phyloP scores from a whole-genome alignment of 2,113 vertebrate species.

The Leucopsar rothschildi region DNA sequence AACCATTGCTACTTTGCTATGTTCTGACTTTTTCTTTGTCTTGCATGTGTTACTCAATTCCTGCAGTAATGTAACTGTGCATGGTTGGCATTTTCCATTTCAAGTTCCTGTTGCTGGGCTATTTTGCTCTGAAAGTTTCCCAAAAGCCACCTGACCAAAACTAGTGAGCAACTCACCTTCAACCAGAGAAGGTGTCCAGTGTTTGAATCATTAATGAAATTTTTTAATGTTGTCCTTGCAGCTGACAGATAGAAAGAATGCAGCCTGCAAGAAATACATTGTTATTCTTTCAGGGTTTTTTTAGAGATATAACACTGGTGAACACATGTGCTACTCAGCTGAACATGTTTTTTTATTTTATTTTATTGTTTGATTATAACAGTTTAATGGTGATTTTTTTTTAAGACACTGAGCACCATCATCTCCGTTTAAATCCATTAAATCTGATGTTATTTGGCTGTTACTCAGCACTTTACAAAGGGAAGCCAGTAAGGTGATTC shows the following conservation, averaged over 20 bases:
- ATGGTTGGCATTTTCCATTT: conserved; percentile 58
- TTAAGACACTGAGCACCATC: not conserved
- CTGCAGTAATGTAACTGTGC: conserved; percentile 51
- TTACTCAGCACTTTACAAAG: conserved; percentile 45
- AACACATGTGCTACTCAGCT: not conserved
- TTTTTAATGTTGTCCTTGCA: conserved; percentile 13
- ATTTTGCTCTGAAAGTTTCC: conserved; percentile 56
- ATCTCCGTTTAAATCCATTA: not conserved
- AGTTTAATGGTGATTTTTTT: not conserved
- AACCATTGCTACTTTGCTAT: conserved; percentile 54
- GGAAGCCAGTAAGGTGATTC: conserved; percentile 35
- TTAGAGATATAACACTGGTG: conserved; percentile 1
- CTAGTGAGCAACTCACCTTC: conserved; percentile 14
- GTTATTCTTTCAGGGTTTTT: not conserved
- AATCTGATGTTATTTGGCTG: conserved; percentile 31
- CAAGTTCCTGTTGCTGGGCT: conserved; percentile 22
- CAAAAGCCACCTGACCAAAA: conserved; percentile 59
- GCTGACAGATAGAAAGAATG: not conserved
- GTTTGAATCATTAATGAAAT: not conserved
- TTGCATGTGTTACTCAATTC: conserved; percentile 68
- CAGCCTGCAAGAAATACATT: not conserved
- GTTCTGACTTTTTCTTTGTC: conserved; percentile 51
- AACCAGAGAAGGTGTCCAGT: not conserved
- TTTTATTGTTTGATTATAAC: not conserved
- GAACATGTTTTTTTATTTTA: not conserved